phyloP scores from a whole-genome alignment of 2,888 invertebrate genomes.

The Cryptus armator region DNA sequence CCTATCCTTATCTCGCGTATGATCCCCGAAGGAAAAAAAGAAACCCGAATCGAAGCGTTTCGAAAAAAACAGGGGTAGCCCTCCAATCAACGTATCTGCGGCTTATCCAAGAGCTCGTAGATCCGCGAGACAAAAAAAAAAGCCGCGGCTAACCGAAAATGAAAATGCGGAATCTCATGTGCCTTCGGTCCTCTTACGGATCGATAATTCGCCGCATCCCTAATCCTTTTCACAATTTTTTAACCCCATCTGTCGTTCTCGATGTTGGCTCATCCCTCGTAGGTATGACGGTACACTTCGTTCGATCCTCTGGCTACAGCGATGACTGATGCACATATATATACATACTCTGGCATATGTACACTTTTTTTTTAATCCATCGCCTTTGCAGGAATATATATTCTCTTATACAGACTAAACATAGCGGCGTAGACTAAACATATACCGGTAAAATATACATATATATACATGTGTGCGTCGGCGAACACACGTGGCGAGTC shows the following conservation, averaged over 20 bases:
- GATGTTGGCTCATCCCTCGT: constrained; percentile 76
- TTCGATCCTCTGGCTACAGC: constrained; percentile 43
- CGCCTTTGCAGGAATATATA: constrained; percentile 24
- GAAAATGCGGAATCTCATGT: constrained; percentile 78
- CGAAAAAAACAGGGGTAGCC: constrained; percentile 45
- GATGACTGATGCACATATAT: constrained; percentile 38
- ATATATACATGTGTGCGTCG: not conserved
- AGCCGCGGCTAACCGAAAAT: constrained; percentile 79
- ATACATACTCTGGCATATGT: constrained; percentile 51
- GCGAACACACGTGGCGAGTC: not conserved
- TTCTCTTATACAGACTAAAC: not conserved
- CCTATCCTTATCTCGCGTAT: constrained; percentile 34
- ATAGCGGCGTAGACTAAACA: not conserved
- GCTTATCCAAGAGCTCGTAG: constrained; percentile 54
- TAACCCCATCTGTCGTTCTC: constrained; percentile 84
- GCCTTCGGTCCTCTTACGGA: constrained; percentile 73
- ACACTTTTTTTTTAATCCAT: constrained; percentile 40
- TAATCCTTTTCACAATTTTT: constrained; percentile 85
- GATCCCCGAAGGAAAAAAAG: constrained; percentile 28
- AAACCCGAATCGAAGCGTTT: constrained; percentile 53
- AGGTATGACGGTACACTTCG: constrained; percentile 55
- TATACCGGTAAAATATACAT: not conserved
- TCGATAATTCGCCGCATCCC: constrained; percentile 82
- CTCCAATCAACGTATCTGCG: constrained; percentile 18
- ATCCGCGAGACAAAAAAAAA: constrained; percentile 60